Evolutionary conservation across 2,797 vertebrate species (phyloP).

Genomic region (Lates japonicus): DNA sequence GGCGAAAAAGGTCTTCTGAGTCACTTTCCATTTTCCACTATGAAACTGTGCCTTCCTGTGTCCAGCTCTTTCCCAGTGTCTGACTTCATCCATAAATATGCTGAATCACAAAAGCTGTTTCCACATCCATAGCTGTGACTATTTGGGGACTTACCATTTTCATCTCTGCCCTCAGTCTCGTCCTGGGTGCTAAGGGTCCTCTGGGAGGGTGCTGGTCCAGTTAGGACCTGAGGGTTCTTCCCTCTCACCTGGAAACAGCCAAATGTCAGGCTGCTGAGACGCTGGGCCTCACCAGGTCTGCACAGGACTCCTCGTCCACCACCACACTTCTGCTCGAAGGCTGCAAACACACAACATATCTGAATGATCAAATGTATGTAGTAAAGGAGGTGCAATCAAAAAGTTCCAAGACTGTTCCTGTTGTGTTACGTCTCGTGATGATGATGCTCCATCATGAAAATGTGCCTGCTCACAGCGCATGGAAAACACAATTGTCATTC

Average conservation of each 20-base stretch:
- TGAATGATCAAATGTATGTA: neutral
- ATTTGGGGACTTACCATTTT: slow-evolving; percentile 52
- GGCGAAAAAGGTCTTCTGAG: slow-evolving; percentile 16
- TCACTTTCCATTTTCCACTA: slow-evolving; percentile 31
- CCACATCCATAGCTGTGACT: neutral
- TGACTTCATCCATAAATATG: neutral
- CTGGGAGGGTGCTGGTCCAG: slow-evolving; percentile 86
- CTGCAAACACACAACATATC: slow-evolving; percentile 58
- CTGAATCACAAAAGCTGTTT: neutral
- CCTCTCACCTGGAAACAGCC: slow-evolving; percentile 95
- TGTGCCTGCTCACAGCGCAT: too few species aligned
- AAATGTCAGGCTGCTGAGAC: slow-evolving; percentile 94
- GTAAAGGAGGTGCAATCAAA: too few species aligned
- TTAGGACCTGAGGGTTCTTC: slow-evolving; percentile 90
- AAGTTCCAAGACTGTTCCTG: too few species aligned
- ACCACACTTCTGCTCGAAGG: slow-evolving; percentile 73
- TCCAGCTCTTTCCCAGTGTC: slow-evolving; percentile 7
- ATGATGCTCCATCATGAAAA: too few species aligned
- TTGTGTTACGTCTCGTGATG: too few species aligned
- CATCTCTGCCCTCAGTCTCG: slow-evolving; percentile 53
- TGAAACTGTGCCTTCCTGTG: slow-evolving; percentile 6
- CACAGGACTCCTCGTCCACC: slow-evolving; percentile 39
- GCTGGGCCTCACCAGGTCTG: slow-evolving; percentile 89
- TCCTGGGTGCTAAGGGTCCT: slow-evolving; percentile 79
- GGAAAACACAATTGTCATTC: too few species aligned